Percentiles rank a stretch among this genome's conserved stretches.
Conservation (phyloP, 2,113 vertebrate species). For the Ammodytes marinus region DNA sequence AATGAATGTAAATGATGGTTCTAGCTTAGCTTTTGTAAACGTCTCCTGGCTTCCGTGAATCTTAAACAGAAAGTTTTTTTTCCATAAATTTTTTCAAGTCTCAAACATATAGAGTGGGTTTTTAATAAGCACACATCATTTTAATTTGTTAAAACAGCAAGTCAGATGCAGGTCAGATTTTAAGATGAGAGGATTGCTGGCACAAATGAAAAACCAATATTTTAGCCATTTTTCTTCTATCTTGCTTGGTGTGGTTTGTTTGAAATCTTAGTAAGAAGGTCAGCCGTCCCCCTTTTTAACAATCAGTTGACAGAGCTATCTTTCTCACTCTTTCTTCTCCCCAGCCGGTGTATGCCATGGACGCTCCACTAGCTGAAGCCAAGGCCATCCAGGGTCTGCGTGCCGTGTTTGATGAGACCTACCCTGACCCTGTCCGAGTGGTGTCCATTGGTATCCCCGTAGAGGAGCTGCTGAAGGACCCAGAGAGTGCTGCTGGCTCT, state of each 20-base stretch:
- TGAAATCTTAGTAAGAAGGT: too few species aligned
- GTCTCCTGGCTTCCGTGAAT: not conserved
- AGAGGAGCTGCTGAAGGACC: slow-evolving; percentile 91
- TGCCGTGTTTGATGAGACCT: slow-evolving; percentile 98
- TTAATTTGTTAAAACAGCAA: too few species aligned
- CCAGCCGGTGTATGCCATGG: slow-evolving; percentile 91
- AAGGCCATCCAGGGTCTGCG: slow-evolving; percentile 97
- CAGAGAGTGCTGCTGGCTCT: slow-evolving; percentile 90
- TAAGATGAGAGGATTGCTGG: too few species aligned
- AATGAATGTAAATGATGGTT: not conserved
- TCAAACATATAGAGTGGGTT: too few species aligned
- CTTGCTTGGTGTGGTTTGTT: too few species aligned
- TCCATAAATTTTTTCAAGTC: too few species aligned
- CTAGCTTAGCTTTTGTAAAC: not conserved
- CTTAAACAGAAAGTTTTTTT: not conserved
- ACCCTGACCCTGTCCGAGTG: slow-evolving; percentile 95
- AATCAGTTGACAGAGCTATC: not conserved
- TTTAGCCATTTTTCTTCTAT: too few species aligned
- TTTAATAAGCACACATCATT: too few species aligned
- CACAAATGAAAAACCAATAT: too few species aligned
- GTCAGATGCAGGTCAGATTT: too few species aligned
- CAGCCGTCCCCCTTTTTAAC: not conserved
- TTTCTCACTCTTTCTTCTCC: not conserved
- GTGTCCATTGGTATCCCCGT: slow-evolving; percentile 95
- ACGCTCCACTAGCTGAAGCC: slow-evolving; percentile 90